phyloP scores from a whole-genome alignment of 2,888 invertebrate species.

The Dysmachus trigonus region DNA sequence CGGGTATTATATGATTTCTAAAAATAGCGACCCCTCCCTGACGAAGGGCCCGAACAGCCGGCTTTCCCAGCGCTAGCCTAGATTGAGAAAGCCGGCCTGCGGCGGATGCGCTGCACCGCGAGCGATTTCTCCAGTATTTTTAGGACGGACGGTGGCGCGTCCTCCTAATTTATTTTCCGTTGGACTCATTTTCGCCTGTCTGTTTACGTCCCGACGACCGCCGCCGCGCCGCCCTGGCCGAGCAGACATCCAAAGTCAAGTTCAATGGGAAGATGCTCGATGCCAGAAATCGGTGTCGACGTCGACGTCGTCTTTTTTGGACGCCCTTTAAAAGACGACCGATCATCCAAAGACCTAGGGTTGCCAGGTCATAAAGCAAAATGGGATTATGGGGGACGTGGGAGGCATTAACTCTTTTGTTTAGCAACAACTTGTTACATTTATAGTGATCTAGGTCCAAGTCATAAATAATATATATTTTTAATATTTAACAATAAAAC shows the following conservation, averaged over 20 bases:
- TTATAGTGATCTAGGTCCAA: too few species aligned
- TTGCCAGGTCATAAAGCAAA: too few species aligned
- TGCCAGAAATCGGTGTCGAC: slow-evolving; percentile 32
- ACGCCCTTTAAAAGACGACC: slow-evolving; percentile 21
- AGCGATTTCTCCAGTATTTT: slow-evolving; percentile 24
- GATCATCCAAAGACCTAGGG: background rate
- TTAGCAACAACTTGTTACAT: too few species aligned
- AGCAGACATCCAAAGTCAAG: slow-evolving; percentile 39
- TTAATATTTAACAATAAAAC: too few species aligned
- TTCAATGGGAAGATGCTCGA: slow-evolving; percentile 30
- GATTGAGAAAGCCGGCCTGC: too few species aligned
- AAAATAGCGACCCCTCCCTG: slow-evolving; percentile 43
- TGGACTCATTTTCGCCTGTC: slow-evolving; percentile 37
- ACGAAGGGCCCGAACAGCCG: slow-evolving; percentile 21
- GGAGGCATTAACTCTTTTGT: too few species aligned
- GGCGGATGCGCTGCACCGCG: slow-evolving; percentile 1
- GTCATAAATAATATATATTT: too few species aligned
- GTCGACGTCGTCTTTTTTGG: background rate
- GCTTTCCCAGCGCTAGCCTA: background rate
- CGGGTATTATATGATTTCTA: slow-evolving; percentile 10
- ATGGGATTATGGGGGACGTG: too few species aligned
- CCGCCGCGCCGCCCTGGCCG: background rate
- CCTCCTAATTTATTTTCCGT: slow-evolving; percentile 38
- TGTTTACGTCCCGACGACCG: slow-evolving; percentile 18
- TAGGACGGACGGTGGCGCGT: slow-evolving; percentile 21